Conservation (phyloP, 2,888 invertebrate genomes). For the Polymixis flavicincta region DNA sequence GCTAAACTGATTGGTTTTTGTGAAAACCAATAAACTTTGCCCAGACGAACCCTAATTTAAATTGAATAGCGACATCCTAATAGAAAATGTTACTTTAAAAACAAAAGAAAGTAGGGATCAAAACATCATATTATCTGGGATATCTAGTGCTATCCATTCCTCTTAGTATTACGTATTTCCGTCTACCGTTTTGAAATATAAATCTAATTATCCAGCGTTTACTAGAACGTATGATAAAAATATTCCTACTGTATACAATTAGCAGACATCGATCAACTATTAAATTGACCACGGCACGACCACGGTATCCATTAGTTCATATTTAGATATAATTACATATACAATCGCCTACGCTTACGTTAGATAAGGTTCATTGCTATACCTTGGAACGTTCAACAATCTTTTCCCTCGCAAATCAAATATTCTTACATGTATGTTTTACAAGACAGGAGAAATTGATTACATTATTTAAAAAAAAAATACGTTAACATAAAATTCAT, state of each 20-base stretch:
- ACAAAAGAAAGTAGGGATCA: background rate
- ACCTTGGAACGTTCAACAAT: slow-evolving; percentile 39
- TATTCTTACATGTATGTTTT: slow-evolving; percentile 24
- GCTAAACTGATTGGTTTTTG: background rate
- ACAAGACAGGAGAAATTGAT: slow-evolving; percentile 58
- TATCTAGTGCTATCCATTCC: background rate
- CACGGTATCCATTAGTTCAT: slow-evolving; percentile 60
- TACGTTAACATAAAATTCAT: slow-evolving; percentile 51
- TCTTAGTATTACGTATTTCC: background rate
- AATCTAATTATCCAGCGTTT: slow-evolving; percentile 8
- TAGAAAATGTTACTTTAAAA: background rate
- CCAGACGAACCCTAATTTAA: background rate
- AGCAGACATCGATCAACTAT: slow-evolving; percentile 59
- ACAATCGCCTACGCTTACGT: slow-evolving; percentile 52
- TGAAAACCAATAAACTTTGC: background rate
- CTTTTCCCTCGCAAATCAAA: slow-evolving; percentile 42
- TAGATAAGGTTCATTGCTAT: slow-evolving; percentile 60
- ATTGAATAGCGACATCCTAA: background rate
- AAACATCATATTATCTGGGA: background rate
- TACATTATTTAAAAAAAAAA: slow-evolving; percentile 49
- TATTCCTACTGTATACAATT: slow-evolving; percentile 57
- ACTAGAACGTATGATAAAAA: slow-evolving; percentile 39
- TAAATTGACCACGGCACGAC: slow-evolving; percentile 56
- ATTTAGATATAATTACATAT: slow-evolving; percentile 62
- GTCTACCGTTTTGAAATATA: slow-evolving; percentile 13